Evolutionary conservation across 2,797 vertebrate genomes (phyloP), one percentile per base, ranked within the genome.

Genomic region (Intellagama lesueurii): DNA sequence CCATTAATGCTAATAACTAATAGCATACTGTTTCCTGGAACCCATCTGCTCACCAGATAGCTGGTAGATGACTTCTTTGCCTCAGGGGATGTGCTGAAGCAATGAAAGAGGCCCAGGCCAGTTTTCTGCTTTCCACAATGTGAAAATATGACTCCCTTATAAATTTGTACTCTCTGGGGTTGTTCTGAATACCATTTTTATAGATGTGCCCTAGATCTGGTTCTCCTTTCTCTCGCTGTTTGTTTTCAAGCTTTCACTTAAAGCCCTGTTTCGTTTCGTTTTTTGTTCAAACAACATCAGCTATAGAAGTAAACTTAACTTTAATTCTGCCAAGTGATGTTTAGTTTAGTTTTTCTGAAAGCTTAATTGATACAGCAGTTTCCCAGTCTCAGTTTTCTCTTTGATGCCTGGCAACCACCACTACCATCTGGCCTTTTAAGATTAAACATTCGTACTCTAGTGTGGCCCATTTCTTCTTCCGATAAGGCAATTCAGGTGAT

Each of bases 401-500:
- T 89, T 75, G 81, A 81, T 92, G 44, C 56, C 66, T 81, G 94
- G 86, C 83, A 92, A 89, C 83, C 90, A 7, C 69, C 85, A 86
- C 81, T 89, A 9, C 78, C 88, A 86, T 92, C 90, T 93, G 83
- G 44, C 90, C 91, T 93, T 64, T 92, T 28, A 69, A 68, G 44
- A 91, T 93, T 92, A 89, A 82, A 56, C 49, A 81, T 86, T 47
- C 7, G 11, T 64, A 82, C 87, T 56, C 32, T 75, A 82, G 83
- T 88, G 7, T 49, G 89, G 40, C 44, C 89, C 80, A 22, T 92
- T 93, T 89, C 44, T 94, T 83, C 81, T 86, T 90, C 89, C 91
- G 91, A 64, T 77, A 90, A 44, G 81, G 70, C 87, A 94, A 81
- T 93, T 94, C 92, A 93, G 91, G 92, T 96, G 91, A 93, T 88